phyloP scores from a whole-genome alignment of 92 coral and sea anemone species.

The Zoanthus sansibaricus region DNA sequence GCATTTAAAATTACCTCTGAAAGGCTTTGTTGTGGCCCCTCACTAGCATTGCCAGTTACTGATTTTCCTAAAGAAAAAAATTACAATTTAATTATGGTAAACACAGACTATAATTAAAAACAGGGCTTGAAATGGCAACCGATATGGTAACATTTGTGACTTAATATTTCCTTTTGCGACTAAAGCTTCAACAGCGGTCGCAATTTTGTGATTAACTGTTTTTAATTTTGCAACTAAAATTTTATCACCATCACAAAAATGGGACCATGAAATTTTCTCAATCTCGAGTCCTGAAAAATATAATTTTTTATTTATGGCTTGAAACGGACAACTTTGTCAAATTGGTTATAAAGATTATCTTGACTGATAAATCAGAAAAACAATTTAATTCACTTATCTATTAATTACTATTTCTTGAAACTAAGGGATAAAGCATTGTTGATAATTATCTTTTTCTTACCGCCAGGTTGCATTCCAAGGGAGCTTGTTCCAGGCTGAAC shows the following conservation, averaged over 20 bases:
- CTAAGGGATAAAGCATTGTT: not conserved
- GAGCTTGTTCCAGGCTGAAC: constrained; percentile 45
- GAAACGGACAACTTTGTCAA: not conserved
- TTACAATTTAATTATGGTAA: not conserved
- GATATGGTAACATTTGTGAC: no score
- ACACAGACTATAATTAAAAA: no score
- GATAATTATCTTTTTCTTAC: not conserved
- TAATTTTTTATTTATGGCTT: no score
- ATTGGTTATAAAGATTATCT: not conserved
- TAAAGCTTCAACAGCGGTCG: no score
- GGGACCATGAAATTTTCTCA: no score
- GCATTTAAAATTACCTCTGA: constrained; percentile 22
- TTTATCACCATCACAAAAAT: no score
- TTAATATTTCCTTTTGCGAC: no score
- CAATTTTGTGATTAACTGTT: no score
- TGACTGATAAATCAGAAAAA: not conserved
- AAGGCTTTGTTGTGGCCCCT: constrained; percentile 24
- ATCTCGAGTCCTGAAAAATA: no score
- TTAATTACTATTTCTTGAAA: not conserved
- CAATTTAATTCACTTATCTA: not conserved
- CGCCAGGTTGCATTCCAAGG: constrained; percentile 9
- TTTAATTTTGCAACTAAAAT: no score
- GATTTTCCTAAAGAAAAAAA: constrained; percentile 12
- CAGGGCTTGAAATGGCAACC: no score
- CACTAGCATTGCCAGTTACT: not conserved